These are phyloP conservation scores for Cervus canadensis DNA, from an alignment of 2,113 vertebrate species.

Conservation along the genomic window DNA sequence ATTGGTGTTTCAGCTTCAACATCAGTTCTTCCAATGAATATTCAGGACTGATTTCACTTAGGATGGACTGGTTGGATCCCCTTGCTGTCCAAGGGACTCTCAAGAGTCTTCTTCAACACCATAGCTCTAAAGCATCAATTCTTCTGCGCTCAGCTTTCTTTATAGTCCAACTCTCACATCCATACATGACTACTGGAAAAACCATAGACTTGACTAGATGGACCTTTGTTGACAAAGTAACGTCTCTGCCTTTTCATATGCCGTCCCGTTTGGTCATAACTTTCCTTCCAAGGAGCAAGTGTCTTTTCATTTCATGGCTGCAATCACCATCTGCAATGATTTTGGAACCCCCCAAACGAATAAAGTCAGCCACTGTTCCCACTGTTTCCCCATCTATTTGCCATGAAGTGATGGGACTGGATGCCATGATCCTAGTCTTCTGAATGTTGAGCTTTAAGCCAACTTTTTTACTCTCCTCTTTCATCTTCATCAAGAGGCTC, in stretches of 20 bases:
- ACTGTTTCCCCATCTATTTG: background rate
- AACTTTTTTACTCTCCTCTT: background rate
- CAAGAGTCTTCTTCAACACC: background rate
- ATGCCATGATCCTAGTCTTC: background rate
- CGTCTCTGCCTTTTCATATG: background rate
- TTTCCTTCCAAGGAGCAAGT: background rate
- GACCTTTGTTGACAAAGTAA: background rate
- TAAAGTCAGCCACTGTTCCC: background rate
- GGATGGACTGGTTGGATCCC: background rate
- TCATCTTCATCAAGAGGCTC: background rate
- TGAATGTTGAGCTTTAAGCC: background rate
- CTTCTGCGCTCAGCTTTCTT: accelerated
- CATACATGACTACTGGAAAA: background rate
- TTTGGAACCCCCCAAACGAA: background rate
- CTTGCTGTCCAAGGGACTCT: background rate
- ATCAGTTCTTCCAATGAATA: background rate
- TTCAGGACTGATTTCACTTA: background rate
- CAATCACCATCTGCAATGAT: background rate
- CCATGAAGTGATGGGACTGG: background rate
- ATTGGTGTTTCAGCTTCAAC: background rate
- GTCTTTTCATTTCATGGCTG: background rate
- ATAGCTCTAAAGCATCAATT: background rate
- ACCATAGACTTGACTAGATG: background rate
- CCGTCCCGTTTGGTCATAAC: background rate
- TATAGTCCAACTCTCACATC: background rate